phyloP scores from a whole-genome alignment of 2,888 invertebrate genomes.

The Conchocele bisecta region DNA sequence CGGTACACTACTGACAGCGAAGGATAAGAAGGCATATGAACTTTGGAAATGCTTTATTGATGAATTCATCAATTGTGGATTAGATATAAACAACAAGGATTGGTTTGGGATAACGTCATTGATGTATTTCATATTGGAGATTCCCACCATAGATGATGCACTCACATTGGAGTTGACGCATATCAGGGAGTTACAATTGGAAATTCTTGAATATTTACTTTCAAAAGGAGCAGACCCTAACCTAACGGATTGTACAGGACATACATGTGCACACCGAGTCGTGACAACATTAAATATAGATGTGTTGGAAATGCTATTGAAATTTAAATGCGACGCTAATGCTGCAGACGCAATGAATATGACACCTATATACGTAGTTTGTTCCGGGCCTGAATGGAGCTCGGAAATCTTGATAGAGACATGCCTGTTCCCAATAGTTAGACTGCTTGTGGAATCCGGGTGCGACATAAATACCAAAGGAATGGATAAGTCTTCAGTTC shows the following conservation, averaged over 20 bases:
- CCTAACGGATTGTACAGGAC: constrained; percentile 8
- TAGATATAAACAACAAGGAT: too few relatives aligned
- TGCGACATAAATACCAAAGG: constrained; percentile 22
- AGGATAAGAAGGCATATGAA: too few relatives aligned
- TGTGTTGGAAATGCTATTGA: constrained; percentile 8
- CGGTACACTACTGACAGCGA: too few relatives aligned
- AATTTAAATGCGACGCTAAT: constrained; percentile 3
- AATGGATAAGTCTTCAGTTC: constrained; percentile 18
- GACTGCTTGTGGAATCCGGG: not conserved
- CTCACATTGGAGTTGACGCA: too few relatives aligned
- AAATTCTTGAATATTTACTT: constrained; percentile 25
- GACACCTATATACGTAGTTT: constrained; percentile 15
- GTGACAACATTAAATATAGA: constrained; percentile 1
- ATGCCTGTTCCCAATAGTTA: constrained; percentile 19
- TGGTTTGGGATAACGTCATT: too few relatives aligned
- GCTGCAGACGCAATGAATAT: not conserved
- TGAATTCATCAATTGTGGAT: too few relatives aligned
- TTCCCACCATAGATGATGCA: too few relatives aligned
- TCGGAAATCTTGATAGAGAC: not conserved
- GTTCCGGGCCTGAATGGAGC: constrained; percentile 1
- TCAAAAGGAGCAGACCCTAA: constrained; percentile 33
- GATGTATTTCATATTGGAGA: too few relatives aligned
- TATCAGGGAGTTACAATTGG: not conserved
- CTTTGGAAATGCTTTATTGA: too few relatives aligned
- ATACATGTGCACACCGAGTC: constrained; percentile 6